These are phyloP conservation scores for Melolontha melolontha DNA, from an alignment of 2,888 invertebrate genomes.

Conservation along the genomic window DNA sequence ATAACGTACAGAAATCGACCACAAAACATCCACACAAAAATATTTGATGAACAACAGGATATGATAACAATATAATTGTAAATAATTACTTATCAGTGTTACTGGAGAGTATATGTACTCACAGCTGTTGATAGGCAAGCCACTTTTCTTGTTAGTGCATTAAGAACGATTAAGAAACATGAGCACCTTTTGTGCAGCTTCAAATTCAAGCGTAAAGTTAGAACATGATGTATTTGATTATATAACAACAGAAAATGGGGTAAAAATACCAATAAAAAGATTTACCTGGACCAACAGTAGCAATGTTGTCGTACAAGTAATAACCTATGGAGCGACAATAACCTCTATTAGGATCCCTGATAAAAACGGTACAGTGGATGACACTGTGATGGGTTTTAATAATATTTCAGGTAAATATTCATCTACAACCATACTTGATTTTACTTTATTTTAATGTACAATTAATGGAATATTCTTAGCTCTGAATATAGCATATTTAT, in stretches of 20 bases:
- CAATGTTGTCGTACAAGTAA: constrained; percentile 75
- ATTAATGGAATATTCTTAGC: no score
- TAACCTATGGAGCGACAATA: constrained; percentile 89
- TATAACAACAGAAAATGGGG: constrained; percentile 57
- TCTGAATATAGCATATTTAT: no score
- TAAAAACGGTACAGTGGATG: constrained; percentile 77
- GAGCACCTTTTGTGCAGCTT: background rate
- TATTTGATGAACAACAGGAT: constrained; percentile 13
- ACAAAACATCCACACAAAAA: constrained; percentile 9
- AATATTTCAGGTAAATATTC: constrained; percentile 76
- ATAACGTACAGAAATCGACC: background rate
- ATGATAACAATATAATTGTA: background rate
- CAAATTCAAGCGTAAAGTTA: constrained; percentile 51
- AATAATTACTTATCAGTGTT: constrained; percentile 4
- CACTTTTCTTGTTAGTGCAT: no score
- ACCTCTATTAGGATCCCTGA: constrained; percentile 84
- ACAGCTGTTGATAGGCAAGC: background rate
- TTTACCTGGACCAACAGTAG: constrained; percentile 78
- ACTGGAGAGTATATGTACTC: constrained; percentile 2
- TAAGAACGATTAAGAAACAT: no score
- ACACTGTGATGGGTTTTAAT: constrained; percentile 88
- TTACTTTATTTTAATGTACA: background rate
- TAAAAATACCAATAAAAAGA: constrained; percentile 67
- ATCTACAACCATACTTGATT: constrained; percentile 10
- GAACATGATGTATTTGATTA: constrained; percentile 62